Base-by-base conservation (phyloP, 2,797 vertebrate species). In the Onychomys arenicola region DNA sequence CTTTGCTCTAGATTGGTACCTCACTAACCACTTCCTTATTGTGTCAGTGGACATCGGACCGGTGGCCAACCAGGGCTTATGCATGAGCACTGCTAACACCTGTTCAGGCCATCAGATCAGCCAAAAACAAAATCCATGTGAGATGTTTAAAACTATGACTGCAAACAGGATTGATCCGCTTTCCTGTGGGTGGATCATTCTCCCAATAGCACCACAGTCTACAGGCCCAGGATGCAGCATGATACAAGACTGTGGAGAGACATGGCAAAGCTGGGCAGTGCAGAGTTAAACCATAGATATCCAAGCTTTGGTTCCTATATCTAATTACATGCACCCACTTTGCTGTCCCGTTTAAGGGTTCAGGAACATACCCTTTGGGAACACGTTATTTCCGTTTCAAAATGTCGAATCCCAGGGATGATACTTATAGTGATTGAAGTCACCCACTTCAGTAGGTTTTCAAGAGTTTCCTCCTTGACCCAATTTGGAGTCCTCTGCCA, bases 391-490 rank as follows among this genome's bases (percentile, higher is more conserved):
- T 92, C 69, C 57, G 92, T 92, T 89, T 67, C 75, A 76, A 91
- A 94, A 86, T 84, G 61, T 83, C 43, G 43, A 57, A 86, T 78
- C 19, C 10, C 32, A n/a, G 69, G 63, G 86, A 84, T 77, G 71
- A 75, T 37, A 63, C 65, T 88, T 29, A 57, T 0, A 69, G 13
- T 34, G 19, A 87, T 90, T 76, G 82, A 94, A 87, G 49, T 90
- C 61, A 93, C 69, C 46, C 71, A 37, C 89, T 94, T 96, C 14
- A 46, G 16, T 80, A 95, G 19, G 37, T 61, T 94, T 94, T 83
- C 82, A 80, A 91, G 83, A 37, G 61, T 81, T 83, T 90, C 94
- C 94, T 98, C 88, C 94, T 94, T 98, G 97, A 97, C 97, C 96
- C 91, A 97, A 46, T 97, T 97, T 94, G 63, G 40, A 85, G 63